Conservation (phyloP, 2,888 invertebrate genomes). For the Hyppa rectilinea region DNA sequence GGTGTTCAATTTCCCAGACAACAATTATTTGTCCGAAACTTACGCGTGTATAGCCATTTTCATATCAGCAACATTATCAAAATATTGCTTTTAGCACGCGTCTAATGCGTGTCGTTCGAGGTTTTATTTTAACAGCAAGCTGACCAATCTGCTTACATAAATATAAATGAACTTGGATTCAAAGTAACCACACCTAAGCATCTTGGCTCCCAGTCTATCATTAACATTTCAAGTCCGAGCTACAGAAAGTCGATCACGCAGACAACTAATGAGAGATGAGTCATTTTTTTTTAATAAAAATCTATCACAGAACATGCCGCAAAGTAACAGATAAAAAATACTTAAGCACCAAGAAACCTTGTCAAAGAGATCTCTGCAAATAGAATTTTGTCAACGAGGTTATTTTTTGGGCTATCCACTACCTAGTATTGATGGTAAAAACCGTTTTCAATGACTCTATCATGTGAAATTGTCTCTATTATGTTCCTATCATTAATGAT, state of each 20-base stretch:
- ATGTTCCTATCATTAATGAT: background rate
- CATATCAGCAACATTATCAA: slow-evolving; percentile 47
- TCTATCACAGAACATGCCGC: slow-evolving; percentile 2
- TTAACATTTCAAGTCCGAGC: slow-evolving; percentile 22
- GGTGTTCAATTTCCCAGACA: slow-evolving; percentile 52
- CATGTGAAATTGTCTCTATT: background rate
- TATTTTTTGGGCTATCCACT: background rate
- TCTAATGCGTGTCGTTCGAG: slow-evolving; percentile 29
- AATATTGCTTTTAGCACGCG: slow-evolving; percentile 46
- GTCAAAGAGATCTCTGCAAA: slow-evolving; percentile 23
- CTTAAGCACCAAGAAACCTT: slow-evolving; percentile 12
- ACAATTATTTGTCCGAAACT: slow-evolving; percentile 21
- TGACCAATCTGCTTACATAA: slow-evolving; percentile 5
- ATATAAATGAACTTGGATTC: slow-evolving; percentile 1
- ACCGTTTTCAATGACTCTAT: background rate
- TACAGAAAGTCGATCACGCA: slow-evolving; percentile 30
- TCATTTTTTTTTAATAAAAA: slow-evolving; percentile 23
- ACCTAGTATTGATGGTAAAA: background rate
- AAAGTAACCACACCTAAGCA: background rate
- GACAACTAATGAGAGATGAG: slow-evolving; percentile 14
- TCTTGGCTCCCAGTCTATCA: slow-evolving; percentile 6
- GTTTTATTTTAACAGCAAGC: slow-evolving; percentile 4
- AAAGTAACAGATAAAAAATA: slow-evolving; percentile 24
- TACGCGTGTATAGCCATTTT: slow-evolving; percentile 26
- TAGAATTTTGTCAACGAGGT: slow-evolving; percentile 1